Base-by-base conservation (phyloP, 2,113 vertebrate species). In the Pavo muticus region DNA sequence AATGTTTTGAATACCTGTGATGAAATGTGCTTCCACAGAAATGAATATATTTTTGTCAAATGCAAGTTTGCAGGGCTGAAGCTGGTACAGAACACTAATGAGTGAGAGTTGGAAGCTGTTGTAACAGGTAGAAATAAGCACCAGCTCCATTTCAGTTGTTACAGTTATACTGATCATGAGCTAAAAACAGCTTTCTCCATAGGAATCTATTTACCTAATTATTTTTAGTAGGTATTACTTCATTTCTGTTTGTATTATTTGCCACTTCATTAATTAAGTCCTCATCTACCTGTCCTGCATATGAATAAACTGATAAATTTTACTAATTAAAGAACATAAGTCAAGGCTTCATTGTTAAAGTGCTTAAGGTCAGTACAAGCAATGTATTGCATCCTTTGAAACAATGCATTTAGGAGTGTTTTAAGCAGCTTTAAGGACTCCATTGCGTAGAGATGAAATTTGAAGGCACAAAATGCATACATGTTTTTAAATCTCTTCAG, bases 401-500 rank as follows among this genome's bases (percentile, higher is more conserved):
- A 74, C 63, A 42, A 14, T 37, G 18, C 37, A 60, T 74, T 74
- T 71, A 35, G 27, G 56, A 80, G 8, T 82, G 87, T 37, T 47
- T 30, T 78, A 44, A 90, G 37, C 21, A 60, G 10, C 40, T 27
- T 83, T 47, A 76, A 57, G 24, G 45, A 67, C 27, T 39, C 16
- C 47, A 0, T 44, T 56, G 10, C 47, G 19, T 74, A n/a, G 29
- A 19, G 29, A 25, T 91, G 61, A 80, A n/a, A 19, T 85, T 40
- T 68, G 39, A 76, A 74, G 56, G 39, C 88, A 29, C 17, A 30
- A 9, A 67, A 73, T 40, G 45, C 14, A 30, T 42, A 23, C 2
- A 75, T 95, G 83, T 17, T 14, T 87, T 93, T 87, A 94, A 93
- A 90, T 95, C 92, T 94, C 86, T 65, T 82, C 82, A 76, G 69